Evolutionary conservation across 2,113 vertebrate genomes (phyloP).

Genomic region (Lophura nycthemera): DNA sequence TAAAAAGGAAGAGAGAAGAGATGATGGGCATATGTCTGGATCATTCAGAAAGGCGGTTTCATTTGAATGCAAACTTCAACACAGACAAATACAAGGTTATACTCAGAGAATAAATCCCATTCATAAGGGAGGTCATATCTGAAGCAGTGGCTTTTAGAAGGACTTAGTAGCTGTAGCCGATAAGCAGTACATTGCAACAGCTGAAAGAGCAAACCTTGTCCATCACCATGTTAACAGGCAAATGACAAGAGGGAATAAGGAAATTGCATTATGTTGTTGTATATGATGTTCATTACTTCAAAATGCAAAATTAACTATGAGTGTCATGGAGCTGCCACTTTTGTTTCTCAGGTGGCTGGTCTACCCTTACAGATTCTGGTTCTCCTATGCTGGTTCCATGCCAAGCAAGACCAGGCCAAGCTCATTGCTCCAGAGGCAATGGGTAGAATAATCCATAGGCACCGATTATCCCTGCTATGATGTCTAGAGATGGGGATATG

Average conservation of each 20-base stretch:
- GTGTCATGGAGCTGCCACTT: not conserved
- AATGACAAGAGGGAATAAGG: not conserved
- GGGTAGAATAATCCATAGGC: not conserved
- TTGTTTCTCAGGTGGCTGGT: not conserved
- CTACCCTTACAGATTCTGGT: not conserved
- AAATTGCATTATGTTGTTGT: not conserved
- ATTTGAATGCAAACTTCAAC: slow-evolving; percentile 12
- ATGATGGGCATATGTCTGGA: not conserved
- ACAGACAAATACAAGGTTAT: not conserved
- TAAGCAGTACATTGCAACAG: not conserved
- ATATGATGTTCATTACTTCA: not conserved
- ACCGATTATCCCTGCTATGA: not conserved
- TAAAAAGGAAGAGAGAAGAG: slow-evolving; percentile 47
- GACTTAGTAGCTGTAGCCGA: not conserved
- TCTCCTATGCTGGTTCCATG: not conserved
- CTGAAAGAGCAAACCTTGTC: not conserved
- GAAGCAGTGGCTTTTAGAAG: not conserved
- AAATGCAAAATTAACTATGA: not conserved
- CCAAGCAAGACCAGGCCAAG: not conserved
- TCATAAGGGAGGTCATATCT: not conserved
- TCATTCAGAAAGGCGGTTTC: not conserved
- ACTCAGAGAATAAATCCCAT: slow-evolving; percentile 10
- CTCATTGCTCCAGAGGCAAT: not conserved
- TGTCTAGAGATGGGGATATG: not conserved
- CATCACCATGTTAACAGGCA: rapidly evolving